Base-by-base conservation (phyloP, 2,113 vertebrate species). In the Tragulus kanchil region DNA sequence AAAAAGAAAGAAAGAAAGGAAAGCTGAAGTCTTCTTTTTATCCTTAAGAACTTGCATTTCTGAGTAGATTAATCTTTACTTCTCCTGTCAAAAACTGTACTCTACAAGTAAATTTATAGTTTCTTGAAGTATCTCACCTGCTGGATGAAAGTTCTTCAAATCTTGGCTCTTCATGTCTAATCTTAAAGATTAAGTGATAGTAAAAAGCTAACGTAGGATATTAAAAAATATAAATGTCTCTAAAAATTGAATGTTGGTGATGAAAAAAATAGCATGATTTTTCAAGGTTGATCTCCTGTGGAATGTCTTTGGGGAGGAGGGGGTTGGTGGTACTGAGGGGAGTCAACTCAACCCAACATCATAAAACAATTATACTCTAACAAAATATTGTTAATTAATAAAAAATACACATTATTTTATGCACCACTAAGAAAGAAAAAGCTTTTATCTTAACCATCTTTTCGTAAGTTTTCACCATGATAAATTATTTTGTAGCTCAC, bases 101-200 rank as follows among this genome's bases (percentile, higher is more conserved):
- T 13, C 6, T 77, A 85, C 16, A 65, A 21, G 62, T 89, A 94
- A 85, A 73, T 91, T 28, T 84, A 88, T 48, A 78, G n/a, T 56
- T 69, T 73, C 28, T 89, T 94, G 31, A 96, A 85, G 83, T 85
- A 85, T 19, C 28, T 89, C n/a, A 58, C 65, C 77, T 90, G 5
- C 88, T 62, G 59, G 50, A 73, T 82, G 58, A 89, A 89, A 11
- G 13, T 7, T 77, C 6, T 92, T 9, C 6, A 54, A 89, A 93
- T 83, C 36, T 71, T 85, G 42, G 62, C 25, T 77, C 6, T 85
- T 65, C 28, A 10, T 93, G 56, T 90, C 58, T 95, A 90, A 88
- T 71, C 81, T 90, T 85, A 92, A 96, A 96, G 26, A 90, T 71
- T 71, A 77, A 90, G 42, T 90, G 91, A 61, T 52, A 91, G 19